These are phyloP conservation scores for Drosophila dunni DNA, from an alignment of 1,140 invertebrate species.

Conservation along the genomic window DNA sequence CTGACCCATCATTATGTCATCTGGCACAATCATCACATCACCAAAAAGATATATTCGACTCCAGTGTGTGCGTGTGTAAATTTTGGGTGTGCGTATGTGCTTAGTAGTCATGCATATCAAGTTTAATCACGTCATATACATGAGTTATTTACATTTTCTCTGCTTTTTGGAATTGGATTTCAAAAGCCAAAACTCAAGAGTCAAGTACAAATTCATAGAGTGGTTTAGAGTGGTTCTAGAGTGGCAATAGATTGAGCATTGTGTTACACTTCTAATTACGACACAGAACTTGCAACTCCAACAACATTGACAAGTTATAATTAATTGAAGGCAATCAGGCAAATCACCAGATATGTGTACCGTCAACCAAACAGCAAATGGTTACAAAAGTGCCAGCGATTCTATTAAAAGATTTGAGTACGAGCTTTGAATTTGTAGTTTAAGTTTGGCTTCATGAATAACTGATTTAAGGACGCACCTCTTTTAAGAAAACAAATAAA, in stretches of 20 bases:
- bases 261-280: neutral
- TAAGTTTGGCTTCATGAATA: too few species aligned
- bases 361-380: too few species aligned
- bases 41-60: neutral
- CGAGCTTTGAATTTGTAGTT: too few species aligned
- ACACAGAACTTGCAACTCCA: neutral
- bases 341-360: too few species aligned
- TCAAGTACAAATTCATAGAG: neutral
- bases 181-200: neutral
- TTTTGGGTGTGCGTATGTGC: neutral
- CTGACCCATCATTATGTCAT: neutral
- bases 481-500: too few species aligned
- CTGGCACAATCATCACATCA: neutral
- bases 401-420: too few species aligned
- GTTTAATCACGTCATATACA: slow-evolving; percentile 24
- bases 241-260: neutral
- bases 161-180: slow-evolving; percentile 5
- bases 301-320: neutral
- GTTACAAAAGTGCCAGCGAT: too few species aligned
- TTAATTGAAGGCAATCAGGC: too few species aligned
- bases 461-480: too few species aligned
- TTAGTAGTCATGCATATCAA: slow-evolving; percentile 29
- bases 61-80: neutral
- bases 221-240: neutral
- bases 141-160: slow-evolving; percentile 17